These are phyloP conservation scores for Neoarius graeffei DNA, from an alignment of 2,113 vertebrate genomes.

Conservation along the genomic window DNA sequence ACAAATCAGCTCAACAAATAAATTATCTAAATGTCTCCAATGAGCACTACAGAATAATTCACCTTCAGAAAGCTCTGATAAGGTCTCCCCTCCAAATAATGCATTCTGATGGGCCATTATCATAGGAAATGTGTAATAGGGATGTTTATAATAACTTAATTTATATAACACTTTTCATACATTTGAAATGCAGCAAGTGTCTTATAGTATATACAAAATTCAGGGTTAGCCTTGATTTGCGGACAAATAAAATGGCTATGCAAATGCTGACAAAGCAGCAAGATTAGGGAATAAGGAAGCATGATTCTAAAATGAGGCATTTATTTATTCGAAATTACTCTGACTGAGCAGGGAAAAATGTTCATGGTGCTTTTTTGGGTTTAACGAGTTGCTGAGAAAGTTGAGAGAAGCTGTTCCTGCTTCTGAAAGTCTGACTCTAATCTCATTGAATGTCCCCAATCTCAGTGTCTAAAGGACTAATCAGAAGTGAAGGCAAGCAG, in stretches of 20 bases:
- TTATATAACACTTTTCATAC: not conserved
- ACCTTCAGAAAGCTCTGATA: slow-evolving; percentile 2
- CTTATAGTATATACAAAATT: not conserved
- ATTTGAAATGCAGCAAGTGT: slow-evolving; percentile 1
- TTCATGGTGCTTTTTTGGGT: not conserved
- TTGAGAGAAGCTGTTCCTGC: not conserved
- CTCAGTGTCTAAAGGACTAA: slow-evolving; percentile 26
- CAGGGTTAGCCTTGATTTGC: not conserved
- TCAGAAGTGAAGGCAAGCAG: slow-evolving; percentile 42
- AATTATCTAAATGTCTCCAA: not conserved
- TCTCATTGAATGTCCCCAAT: slow-evolving; percentile 22
- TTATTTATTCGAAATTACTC: not conserved
- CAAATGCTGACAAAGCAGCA: not conserved
- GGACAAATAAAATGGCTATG: not conserved
- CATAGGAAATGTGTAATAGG: not conserved
- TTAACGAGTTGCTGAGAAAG: not conserved
- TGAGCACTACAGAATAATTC: not conserved
- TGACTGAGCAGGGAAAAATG: not conserved
- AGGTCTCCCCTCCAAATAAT: not conserved
- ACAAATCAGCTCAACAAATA: not conserved
- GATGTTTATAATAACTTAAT: not conserved
- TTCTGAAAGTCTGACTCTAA: slow-evolving; percentile 15
- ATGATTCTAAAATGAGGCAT: not conserved
- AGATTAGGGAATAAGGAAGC: not conserved
- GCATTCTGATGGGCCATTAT: not conserved